Conservation (phyloP, 2,113 vertebrate species). For the Urocitellus parryii region DNA sequence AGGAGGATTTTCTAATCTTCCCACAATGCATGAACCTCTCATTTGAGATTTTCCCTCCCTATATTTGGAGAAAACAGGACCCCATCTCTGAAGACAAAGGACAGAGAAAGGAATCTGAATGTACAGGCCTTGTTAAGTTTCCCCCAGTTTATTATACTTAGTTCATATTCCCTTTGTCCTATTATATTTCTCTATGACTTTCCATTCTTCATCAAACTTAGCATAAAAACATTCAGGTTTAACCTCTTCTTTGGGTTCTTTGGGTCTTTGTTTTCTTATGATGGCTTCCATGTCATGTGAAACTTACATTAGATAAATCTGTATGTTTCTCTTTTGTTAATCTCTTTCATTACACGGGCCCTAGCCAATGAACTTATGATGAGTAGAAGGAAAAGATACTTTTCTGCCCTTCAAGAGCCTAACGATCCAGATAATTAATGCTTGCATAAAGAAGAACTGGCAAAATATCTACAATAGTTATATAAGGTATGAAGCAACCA, state of each 20-base stretch:
- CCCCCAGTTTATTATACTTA: neutral
- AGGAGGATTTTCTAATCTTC: neutral
- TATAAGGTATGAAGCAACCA: constrained; percentile 13
- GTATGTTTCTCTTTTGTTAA: neutral
- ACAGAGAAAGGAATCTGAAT: neutral
- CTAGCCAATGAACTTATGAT: neutral
- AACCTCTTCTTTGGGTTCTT: neutral
- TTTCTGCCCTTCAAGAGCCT: neutral
- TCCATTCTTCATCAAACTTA: neutral
- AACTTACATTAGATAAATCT: neutral
- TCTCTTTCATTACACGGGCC: neutral
- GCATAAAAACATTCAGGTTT: neutral
- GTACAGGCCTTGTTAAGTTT: neutral
- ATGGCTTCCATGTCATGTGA: neutral
- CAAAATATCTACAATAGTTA: constrained; percentile 34
- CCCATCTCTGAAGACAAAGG: neutral
- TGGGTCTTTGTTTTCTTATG: neutral
- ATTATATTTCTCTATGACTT: neutral
- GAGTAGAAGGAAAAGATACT: neutral
- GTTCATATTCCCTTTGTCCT: neutral
- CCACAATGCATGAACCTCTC: neutral
- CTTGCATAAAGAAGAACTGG: constrained; percentile 13
- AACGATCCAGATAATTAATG: constrained; percentile 29
- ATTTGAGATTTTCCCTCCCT: neutral
- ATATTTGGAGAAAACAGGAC: neutral